phyloP scores from a whole-genome alignment of 2,113 vertebrate genomes.

The Phylloscopus trochilus region DNA sequence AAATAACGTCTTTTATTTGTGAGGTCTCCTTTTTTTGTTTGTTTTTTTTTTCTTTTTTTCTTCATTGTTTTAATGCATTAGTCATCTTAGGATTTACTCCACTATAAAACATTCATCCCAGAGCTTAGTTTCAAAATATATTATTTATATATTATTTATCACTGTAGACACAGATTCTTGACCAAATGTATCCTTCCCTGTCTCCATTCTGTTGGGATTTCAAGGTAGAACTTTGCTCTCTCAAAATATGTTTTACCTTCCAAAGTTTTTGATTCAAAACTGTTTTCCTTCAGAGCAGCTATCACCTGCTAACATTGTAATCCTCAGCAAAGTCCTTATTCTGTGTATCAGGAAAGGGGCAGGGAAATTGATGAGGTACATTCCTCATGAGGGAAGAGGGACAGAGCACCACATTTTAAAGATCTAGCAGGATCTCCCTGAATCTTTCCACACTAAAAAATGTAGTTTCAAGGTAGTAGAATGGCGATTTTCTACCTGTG shows the following conservation, averaged over 20 bases:
- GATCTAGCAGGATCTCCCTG: not conserved
- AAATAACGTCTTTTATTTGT: not conserved
- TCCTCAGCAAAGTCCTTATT: not conserved
- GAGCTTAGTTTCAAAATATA: slow-evolving; percentile 3
- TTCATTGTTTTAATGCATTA: not conserved
- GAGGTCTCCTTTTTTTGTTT: not conserved
- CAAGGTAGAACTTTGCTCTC: not conserved
- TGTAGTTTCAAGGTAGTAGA: not conserved
- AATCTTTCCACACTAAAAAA: not conserved
- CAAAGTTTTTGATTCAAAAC: not conserved
- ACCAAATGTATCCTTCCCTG: not conserved
- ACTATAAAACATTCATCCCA: slow-evolving; percentile 28
- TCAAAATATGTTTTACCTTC: not conserved
- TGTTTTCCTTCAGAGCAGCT: not conserved
- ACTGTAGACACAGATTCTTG: not conserved
- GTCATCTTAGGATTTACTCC: slow-evolving; percentile 23
- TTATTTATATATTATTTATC: slow-evolving; percentile 47
- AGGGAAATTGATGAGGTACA: not conserved
- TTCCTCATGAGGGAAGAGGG: not conserved
- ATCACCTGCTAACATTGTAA: not conserved
- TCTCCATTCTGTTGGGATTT: not conserved
- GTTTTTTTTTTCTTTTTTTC: not conserved
- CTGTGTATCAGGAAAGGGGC: not conserved
- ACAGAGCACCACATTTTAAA: not conserved
- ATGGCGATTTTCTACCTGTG: not conserved